Conservation (phyloP, 2,797 vertebrate genomes). For the Bovichtus diacanthus region DNA sequence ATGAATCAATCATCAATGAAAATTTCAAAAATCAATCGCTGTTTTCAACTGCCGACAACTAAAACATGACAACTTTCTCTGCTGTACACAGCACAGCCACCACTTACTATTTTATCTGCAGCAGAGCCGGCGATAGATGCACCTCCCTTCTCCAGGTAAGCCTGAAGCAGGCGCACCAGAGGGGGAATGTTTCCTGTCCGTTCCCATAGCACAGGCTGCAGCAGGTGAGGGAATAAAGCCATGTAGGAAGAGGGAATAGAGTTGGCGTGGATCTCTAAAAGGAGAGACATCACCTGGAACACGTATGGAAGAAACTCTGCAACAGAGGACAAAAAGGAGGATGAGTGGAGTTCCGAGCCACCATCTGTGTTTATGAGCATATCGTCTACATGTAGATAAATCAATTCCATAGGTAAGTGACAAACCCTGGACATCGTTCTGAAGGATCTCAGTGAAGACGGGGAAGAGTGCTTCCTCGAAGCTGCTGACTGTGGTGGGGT, state of each 20-base stretch:
- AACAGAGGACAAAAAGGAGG: constrained; percentile 19
- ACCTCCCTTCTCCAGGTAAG: constrained; percentile 93
- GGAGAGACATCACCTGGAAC: constrained; percentile 99
- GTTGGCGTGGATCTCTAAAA: constrained; percentile 95
- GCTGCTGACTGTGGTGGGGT: constrained; percentile 90
- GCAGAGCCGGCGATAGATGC: constrained; percentile 89
- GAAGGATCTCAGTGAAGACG: constrained; percentile 98
- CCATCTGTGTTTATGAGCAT: not conserved
- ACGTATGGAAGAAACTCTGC: constrained; percentile 98
- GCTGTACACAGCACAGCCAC: not conserved
- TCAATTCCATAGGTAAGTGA: not conserved
- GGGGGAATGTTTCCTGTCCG: constrained; percentile 97
- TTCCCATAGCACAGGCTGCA: constrained; percentile 97
- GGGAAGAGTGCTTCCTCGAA: constrained; percentile 98
- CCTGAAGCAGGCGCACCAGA: constrained; percentile 96
- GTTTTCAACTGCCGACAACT: not conserved
- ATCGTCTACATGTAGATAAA: not conserved
- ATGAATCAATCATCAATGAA: not conserved
- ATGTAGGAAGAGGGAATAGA: constrained; percentile 95
- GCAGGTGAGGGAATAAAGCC: constrained; percentile 96
- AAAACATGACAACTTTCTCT: not conserved
- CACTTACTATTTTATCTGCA: constrained; percentile 95
- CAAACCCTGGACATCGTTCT: constrained; percentile 96
- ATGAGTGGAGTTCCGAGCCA: not conserved
- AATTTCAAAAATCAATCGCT: not conserved